Evolutionary conservation across 1,140 invertebrate species (phyloP).

Genomic region (Laodelphax striatellus): DNA sequence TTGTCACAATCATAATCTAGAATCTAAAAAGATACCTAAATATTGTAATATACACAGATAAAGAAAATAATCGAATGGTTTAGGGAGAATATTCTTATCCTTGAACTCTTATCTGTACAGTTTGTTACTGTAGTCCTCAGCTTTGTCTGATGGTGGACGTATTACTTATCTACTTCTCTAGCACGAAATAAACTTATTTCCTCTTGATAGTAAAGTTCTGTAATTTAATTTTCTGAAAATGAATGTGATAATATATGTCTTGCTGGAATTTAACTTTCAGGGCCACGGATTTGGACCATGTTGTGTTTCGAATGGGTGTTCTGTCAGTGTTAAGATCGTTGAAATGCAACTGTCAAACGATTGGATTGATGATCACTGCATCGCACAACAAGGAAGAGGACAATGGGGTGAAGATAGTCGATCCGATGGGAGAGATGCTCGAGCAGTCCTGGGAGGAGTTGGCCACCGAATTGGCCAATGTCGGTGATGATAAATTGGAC

Average conservation of each 20-base stretch:
- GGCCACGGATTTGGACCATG: conserved; percentile 67
- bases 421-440: conserved; percentile 93
- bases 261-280: conserved; percentile 39
- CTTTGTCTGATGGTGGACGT: not conserved
- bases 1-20: too few species aligned
- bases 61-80: too few species aligned
- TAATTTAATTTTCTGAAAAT: not conserved
- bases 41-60: too few species aligned
- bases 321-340: conserved; percentile 79
- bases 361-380: conserved; percentile 97
- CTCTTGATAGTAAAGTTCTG: conserved; percentile 2
- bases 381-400: conserved; percentile 95
- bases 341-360: conserved; percentile 54
- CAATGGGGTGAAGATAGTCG: conserved; percentile 95
- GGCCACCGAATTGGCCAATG: conserved; percentile 76
- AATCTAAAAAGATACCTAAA: too few species aligned
- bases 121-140: not conserved
- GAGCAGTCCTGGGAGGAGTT: conserved; percentile 80
- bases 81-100: too few species aligned
- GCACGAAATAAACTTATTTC: not conserved
- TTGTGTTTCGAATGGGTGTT: conserved; percentile 86
- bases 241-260: not conserved
- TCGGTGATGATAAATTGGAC: conserved; percentile 38
- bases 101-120: too few species aligned
- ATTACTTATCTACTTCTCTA: not conserved